A percentile compares a stretch with the other conserved stretches of the same genome.
Evolutionary conservation across 2,113 vertebrate genomes (phyloP).

Genomic region (Echinops telfairi): DNA sequence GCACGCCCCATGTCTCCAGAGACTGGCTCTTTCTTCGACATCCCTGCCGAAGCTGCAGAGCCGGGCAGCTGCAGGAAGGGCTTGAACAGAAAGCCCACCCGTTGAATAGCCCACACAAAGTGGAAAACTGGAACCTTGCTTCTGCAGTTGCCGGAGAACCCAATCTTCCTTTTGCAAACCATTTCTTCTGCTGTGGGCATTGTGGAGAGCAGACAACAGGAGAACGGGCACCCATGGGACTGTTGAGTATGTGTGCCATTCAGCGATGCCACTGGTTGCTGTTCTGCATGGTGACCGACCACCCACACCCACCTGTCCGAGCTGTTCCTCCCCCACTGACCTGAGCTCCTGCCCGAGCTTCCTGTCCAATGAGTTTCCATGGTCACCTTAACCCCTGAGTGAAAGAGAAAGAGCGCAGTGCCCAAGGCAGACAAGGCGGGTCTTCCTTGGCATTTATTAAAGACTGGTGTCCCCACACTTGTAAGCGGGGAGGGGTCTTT

Average conservation of each 20-base stretch:
- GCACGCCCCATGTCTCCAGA: background rate
- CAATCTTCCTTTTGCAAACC: background rate
- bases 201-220: background rate
- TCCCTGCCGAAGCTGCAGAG: background rate
- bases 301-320: background rate
- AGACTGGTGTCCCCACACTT: background rate
- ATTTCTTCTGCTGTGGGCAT: background rate
- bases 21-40: slow-evolving; percentile 55
- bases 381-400: background rate
- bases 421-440: background rate
- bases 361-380: background rate
- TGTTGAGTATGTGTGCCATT: background rate
- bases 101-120: background rate
- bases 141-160: background rate
- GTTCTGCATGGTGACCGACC: background rate
- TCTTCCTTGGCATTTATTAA: background rate
- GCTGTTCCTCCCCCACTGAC: background rate
- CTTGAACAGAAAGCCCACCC: slow-evolving; percentile 42
- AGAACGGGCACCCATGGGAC: too few species aligned
- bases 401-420: background rate
- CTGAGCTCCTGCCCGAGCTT: background rate
- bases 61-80: slow-evolving; percentile 10
- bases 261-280: background rate
- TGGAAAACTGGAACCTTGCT: background rate
- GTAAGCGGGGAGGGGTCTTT: background rate